phyloP scores from a whole-genome alignment of 2,113 vertebrate species.

The Verasper variegatus region DNA sequence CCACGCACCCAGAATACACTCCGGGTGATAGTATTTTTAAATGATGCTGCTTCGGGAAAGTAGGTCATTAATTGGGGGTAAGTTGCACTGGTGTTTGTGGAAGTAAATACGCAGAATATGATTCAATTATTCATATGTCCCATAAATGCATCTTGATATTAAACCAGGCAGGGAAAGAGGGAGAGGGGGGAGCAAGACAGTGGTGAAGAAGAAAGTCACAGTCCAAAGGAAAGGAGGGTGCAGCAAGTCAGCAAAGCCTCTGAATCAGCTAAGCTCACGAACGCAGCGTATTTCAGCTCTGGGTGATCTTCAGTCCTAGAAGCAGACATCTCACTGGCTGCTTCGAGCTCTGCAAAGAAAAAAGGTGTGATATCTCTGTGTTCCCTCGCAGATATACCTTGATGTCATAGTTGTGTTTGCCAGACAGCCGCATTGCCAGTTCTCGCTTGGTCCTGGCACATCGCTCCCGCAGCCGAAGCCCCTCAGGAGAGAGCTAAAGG shows the following conservation, averaged over 20 bases:
- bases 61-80: conserved; percentile 67
- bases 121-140: conserved; percentile 57
- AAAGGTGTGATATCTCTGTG: conserved; percentile 14
- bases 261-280: conserved; percentile 48
- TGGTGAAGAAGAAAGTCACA: conserved; percentile 49
- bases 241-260: conserved; percentile 43
- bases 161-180: conserved; percentile 36
- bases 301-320: conserved; percentile 31
- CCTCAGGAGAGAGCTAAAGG: conserved; percentile 91
- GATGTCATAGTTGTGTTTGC: conserved; percentile 89
- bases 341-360: conserved; percentile 25
- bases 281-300: conserved; percentile 46
- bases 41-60: conserved; percentile 62
- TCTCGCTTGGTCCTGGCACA: conserved; percentile 93
- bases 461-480: conserved; percentile 90
- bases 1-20: conserved; percentile 59
- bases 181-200: not conserved
- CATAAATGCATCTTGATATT: conserved; percentile 48
- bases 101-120: conserved; percentile 61
- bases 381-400: conserved; percentile 85
- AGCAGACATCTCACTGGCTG: conserved; percentile 25
- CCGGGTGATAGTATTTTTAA: conserved; percentile 67
- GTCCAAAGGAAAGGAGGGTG: conserved; percentile 44
- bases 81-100: conserved; percentile 62
- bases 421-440: conserved; percentile 89